Conservation (phyloP, 2,113 vertebrate genomes). For the Proterorhinus semilunaris region DNA sequence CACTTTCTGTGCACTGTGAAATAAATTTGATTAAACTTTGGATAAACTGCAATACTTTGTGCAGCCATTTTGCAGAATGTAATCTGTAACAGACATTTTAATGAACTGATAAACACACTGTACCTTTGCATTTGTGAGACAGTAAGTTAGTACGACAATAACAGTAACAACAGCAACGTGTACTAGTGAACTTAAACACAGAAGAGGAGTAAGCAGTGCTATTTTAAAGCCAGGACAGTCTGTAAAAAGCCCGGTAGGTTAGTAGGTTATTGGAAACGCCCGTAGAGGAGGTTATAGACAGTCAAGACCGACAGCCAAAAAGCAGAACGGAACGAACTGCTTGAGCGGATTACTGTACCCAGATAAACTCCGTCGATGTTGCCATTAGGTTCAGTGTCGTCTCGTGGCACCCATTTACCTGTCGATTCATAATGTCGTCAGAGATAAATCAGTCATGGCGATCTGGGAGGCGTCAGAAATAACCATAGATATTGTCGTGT, state of each 20-base stretch:
- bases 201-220: neutral
- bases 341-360: conserved; percentile 84
- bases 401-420: conserved; percentile 89
- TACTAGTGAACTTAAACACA: too few species aligned
- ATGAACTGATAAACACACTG: too few species aligned
- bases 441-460: conserved; percentile 2
- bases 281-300: conserved; percentile 20
- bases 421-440: conserved; percentile 72
- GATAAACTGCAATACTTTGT: too few species aligned
- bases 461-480: neutral
- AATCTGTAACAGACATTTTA: too few species aligned
- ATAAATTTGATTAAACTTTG: too few species aligned
- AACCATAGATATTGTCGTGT: neutral
- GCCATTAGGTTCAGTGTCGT: conserved; percentile 75
- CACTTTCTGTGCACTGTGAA: too few species aligned
- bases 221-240: neutral
- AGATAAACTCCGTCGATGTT: conserved; percentile 76
- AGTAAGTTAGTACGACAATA: too few species aligned
- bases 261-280: conserved; percentile 57
- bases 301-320: conserved; percentile 36
- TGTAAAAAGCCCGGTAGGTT: conserved; percentile 41
- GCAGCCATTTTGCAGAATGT: too few species aligned
- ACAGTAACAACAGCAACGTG: too few species aligned
- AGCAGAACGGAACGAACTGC: conserved; percentile 33
- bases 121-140: too few species aligned